Evolutionary conservation across 2,888 invertebrate species (phyloP).

Genomic region (Tolmerus cingulatus): DNA sequence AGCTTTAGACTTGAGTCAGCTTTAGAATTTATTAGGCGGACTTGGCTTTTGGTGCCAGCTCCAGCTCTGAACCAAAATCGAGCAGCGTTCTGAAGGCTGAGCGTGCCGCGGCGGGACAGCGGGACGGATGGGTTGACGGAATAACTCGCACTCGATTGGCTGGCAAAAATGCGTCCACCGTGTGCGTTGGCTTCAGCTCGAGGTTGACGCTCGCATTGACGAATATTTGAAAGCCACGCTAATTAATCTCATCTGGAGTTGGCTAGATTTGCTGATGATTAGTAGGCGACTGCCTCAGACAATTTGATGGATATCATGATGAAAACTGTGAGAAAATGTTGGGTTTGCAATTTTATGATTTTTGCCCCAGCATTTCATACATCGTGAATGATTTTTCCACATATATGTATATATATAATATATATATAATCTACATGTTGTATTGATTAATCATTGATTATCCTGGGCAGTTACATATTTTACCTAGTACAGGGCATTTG

Average conservation of each 20-base stretch:
- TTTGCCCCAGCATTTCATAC: not conserved
- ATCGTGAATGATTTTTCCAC: not conserved
- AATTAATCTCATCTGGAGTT: slow-evolving; percentile 31
- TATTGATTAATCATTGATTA: no score
- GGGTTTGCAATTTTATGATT: not conserved
- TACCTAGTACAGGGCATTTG: no score
- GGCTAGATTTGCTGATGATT: not conserved
- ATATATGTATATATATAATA: no score
- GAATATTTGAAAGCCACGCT: slow-evolving; percentile 1
- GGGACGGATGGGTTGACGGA: slow-evolving; percentile 34
- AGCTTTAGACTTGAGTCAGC: slow-evolving; percentile 4
- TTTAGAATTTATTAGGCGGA: slow-evolving; percentile 32
- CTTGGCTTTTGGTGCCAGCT: not conserved
- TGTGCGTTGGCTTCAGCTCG: slow-evolving; percentile 24
- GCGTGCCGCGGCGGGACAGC: slow-evolving; percentile 32
- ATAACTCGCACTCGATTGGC: not conserved
- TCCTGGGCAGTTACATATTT: no score
- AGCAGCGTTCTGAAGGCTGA: slow-evolving; percentile 29
- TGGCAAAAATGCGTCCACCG: not conserved
- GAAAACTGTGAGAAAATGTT: not conserved
- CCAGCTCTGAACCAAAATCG: slow-evolving; percentile 3
- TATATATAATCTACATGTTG: no score
- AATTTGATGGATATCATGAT: not conserved
- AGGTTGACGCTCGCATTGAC: not conserved
- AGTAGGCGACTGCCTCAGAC: not conserved